phyloP scores from a whole-genome alignment of 2,113 vertebrate species.

The Sceloporus tristichus region DNA sequence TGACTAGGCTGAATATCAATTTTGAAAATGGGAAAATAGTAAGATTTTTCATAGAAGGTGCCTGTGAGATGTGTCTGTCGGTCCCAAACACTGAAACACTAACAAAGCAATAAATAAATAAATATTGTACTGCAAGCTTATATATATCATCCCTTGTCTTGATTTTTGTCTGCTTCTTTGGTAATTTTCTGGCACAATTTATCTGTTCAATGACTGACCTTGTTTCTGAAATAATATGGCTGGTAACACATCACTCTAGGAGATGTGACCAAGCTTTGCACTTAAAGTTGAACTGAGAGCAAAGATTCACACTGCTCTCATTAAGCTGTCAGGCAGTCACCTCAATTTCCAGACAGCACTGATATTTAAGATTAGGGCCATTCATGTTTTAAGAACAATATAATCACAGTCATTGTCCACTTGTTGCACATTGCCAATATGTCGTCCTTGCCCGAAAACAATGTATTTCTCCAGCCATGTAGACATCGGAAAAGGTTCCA shows the following conservation, averaged over 20 bases:
- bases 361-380: not conserved
- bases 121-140: not conserved
- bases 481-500: no score
- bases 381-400: not conserved
- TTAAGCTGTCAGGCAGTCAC: not conserved
- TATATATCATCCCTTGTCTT: not conserved
- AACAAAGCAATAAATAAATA: not conserved
- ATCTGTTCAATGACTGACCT: not conserved
- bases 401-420: not conserved
- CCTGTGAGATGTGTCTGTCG: not conserved
- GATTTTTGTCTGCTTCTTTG: not conserved
- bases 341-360: not conserved
- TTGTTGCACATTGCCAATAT: not conserved
- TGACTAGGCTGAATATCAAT: not conserved
- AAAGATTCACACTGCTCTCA: not conserved
- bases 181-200: not conserved
- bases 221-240: not conserved
- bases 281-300: not conserved
- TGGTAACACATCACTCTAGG: not conserved
- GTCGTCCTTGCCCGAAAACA: not conserved
- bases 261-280: not conserved
- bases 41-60: not conserved
- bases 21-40: not conserved
- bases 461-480: not conserved
- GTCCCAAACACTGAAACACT: not conserved